Conservation (phyloP, 1,140 invertebrate species). For the Palaemon carinicauda region DNA sequence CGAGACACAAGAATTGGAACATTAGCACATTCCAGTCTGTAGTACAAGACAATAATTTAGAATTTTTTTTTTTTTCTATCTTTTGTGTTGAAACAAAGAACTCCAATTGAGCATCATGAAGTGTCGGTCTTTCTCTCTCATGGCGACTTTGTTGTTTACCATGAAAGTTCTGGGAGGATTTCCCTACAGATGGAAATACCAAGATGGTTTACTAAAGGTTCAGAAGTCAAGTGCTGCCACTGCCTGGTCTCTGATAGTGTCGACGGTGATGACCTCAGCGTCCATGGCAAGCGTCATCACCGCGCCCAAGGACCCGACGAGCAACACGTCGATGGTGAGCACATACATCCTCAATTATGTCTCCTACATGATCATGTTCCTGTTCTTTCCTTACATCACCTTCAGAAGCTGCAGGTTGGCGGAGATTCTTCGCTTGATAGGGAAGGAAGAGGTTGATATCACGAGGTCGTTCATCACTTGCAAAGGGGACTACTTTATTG, state of each 20-base stretch:
- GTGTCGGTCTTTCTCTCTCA: not conserved
- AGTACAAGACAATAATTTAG: no score
- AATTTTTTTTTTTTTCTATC: no score
- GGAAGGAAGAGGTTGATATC: not conserved
- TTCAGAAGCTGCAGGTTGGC: not conserved
- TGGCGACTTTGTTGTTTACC: not conserved
- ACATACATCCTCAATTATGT: constrained; percentile 33
- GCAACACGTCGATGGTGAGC: constrained; percentile 11
- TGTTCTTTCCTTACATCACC: constrained; percentile 20
- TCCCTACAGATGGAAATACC: constrained; percentile 16
- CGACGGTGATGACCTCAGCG: not conserved
- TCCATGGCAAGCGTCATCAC: constrained; percentile 18
- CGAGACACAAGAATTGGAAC: no score
- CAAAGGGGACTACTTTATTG: not conserved
- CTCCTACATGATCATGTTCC: not conserved
- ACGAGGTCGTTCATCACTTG: not conserved
- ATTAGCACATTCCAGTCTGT: no score
- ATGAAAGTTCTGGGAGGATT: constrained; percentile 23
- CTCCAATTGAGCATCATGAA: not conserved
- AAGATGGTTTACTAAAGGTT: not conserved
- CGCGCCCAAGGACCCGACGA: not conserved
- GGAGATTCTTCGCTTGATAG: not conserved
- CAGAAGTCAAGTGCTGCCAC: not conserved
- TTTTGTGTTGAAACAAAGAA: no score
- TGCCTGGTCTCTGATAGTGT: constrained; percentile 22